Evolutionary conservation across 1,140 invertebrate genomes (phyloP), one percentile per base, ranked within the genome.

Genomic region (Papilio polyxenes): DNA sequence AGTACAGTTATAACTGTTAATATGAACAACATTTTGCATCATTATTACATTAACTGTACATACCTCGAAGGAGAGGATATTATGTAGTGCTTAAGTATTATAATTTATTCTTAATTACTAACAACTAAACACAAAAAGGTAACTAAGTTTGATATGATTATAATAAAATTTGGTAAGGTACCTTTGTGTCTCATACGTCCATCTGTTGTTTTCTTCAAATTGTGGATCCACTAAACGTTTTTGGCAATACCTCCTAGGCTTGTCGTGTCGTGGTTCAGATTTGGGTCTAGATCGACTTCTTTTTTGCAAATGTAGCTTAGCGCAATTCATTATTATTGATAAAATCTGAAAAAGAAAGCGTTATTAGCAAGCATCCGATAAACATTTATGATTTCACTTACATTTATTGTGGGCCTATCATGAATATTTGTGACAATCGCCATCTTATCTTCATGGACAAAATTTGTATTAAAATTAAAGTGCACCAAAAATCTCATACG

Each of bases 151-250:
- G 17, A 17, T 56, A 7, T n/a, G 17, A 11, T 31, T 15, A 56
- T n/a, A 59, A 6, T 20, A 8, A 59, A 59, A 59, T 5, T 17
- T 59, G 17, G n/a, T 59, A 1, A 31, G 23, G 23, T 85, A 92
- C 91, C 88, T 90, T 20, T 91, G 84, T 9, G 88, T 82, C 5
- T 86, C 65, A 76, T 87, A 86, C 15, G 44, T 87, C 91, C 92
- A 94, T 77, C 90, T 83, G 4, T 87, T 84, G 80, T 91, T 88
- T 77, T 93, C 91, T 37, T 91, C 87, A 78, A 90, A 91, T 7
- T 85, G 86, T 11, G 92, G 92, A 76, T 94, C 89, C 6, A 94
- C 87, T 86, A 93, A 80, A n/a, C 89, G 86, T 81, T 88, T 92
- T 82, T 94, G 91, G 82, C 92, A 94, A 85, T 89, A 91, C 76